Conservation (phyloP, 2,888 invertebrate species). For the Drosophila recens region DNA sequence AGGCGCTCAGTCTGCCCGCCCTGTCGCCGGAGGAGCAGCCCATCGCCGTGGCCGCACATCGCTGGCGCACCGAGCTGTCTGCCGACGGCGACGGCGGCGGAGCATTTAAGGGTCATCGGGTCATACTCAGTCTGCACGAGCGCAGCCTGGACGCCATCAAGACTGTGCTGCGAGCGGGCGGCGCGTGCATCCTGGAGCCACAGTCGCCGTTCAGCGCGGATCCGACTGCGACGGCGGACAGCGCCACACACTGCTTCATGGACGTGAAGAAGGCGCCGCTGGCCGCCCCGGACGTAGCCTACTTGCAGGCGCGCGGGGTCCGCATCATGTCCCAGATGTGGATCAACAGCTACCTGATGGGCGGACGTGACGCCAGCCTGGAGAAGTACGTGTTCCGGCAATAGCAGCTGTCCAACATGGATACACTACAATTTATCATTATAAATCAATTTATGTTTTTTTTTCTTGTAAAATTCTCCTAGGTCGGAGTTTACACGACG, state of each 20-base stretch:
- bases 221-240: constrained; percentile 35
- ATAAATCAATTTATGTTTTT: background rate
- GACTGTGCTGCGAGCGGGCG: constrained; percentile 92
- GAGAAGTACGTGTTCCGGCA: constrained; percentile 67
- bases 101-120: constrained; percentile 86
- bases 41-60: constrained; percentile 88
- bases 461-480: constrained; percentile 21
- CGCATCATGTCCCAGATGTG: constrained; percentile 82
- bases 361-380: constrained; percentile 80
- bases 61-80: constrained; percentile 88
- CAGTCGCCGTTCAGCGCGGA: constrained; percentile 74
- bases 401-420: background rate
- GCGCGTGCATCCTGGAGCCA: constrained; percentile 88
- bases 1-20: constrained; percentile 86
- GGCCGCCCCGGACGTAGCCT: constrained; percentile 66
- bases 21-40: constrained; percentile 85
- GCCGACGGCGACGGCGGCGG: constrained; percentile 84
- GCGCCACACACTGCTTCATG: constrained; percentile 84
- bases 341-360: constrained; percentile 83
- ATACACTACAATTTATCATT: background rate
- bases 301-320: constrained; percentile 71
- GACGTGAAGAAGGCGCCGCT: constrained; percentile 81
- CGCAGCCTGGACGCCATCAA: constrained; percentile 87
- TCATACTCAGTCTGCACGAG: constrained; percentile 88
- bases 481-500: background rate